phyloP scores from a whole-genome alignment of 2,113 vertebrate species.

The Podarcis raffonei region DNA sequence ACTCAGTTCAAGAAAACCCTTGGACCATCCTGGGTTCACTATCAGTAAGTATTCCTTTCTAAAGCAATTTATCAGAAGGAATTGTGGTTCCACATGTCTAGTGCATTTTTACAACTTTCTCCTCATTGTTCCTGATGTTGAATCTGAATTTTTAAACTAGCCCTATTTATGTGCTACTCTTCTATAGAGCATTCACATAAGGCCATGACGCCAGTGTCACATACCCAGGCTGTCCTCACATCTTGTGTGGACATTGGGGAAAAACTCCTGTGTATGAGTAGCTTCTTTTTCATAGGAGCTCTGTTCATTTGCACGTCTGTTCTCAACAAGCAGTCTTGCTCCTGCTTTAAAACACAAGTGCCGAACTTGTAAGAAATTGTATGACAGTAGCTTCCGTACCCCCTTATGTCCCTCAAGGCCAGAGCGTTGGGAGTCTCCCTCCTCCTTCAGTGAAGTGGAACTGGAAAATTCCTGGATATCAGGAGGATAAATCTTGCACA shows the following conservation, averaged over 20 bases:
- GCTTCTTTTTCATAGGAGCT: background rate
- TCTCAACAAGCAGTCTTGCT: too few relatives aligned
- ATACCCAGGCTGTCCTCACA: background rate
- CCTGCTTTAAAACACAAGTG: too few relatives aligned
- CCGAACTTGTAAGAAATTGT: too few relatives aligned
- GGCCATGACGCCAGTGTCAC: background rate
- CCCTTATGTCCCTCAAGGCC: too few relatives aligned
- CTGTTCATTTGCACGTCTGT: too few relatives aligned
- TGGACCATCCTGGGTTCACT: conserved; percentile 98
- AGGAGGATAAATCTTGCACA: background rate
- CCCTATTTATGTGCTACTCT: background rate
- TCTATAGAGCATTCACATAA: background rate
- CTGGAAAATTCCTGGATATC: too few relatives aligned
- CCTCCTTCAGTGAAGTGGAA: too few relatives aligned
- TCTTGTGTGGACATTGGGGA: background rate
- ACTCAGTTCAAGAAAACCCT: conserved; percentile 99
- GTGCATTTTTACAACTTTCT: background rate
- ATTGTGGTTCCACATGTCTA: background rate
- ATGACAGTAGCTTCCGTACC: too few relatives aligned
- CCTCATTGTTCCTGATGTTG: background rate
- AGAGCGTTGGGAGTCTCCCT: too few relatives aligned
- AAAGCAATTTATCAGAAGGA: conserved; percentile 2
- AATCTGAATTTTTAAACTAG: background rate
- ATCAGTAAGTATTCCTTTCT: conserved; percentile 88
- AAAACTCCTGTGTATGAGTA: background rate